Evolutionary conservation across 2,888 invertebrate genomes (phyloP).

Genomic region (Drosophila flavopinicola): DNA sequence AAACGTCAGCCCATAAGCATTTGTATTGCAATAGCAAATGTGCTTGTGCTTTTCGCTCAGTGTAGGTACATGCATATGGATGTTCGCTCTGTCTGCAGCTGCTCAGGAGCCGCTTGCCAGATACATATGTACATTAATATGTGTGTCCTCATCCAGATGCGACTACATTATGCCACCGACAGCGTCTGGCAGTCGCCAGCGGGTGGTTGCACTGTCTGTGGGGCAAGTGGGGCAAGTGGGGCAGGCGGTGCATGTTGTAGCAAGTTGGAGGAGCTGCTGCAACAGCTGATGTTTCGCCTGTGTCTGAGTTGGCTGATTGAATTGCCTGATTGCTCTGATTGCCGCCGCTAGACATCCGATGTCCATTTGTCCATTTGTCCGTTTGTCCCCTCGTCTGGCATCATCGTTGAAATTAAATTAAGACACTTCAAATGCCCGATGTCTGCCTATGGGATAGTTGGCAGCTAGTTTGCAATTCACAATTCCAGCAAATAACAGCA

Average conservation of each 20-base stretch:
- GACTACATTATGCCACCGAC: slow-evolving; percentile 37
- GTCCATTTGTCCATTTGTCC: slow-evolving; percentile 1
- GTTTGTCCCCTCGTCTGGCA: slow-evolving; percentile 4
- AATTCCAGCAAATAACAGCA: no score
- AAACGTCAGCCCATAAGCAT: no score
- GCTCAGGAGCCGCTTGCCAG: slow-evolving; percentile 9
- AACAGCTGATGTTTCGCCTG: slow-evolving; percentile 21
- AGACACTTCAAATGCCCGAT: slow-evolving; percentile 47
- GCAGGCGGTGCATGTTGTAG: no score
- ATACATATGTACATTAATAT: background rate
- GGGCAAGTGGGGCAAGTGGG: background rate
- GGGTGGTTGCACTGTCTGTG: background rate
- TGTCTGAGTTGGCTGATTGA: slow-evolving; percentile 63
- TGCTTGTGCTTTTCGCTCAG: no score
- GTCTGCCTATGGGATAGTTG: slow-evolving; percentile 1
- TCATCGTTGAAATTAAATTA: slow-evolving; percentile 63
- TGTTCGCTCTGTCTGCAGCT: slow-evolving; percentile 17
- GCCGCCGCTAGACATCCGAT: slow-evolving; percentile 61
- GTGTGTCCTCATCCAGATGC: slow-evolving; percentile 21
- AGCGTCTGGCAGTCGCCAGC: slow-evolving; percentile 23
- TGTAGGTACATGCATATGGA: background rate
- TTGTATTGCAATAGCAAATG: no score
- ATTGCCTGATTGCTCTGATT: slow-evolving; percentile 76
- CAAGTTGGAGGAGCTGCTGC: no score
- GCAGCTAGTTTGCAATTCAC: no score